Percentiles rank a stretch among this genome's conserved stretches.
Evolutionary conservation across 2,797 vertebrate species (phyloP).

Genomic region (Malacoraja senta): DNA sequence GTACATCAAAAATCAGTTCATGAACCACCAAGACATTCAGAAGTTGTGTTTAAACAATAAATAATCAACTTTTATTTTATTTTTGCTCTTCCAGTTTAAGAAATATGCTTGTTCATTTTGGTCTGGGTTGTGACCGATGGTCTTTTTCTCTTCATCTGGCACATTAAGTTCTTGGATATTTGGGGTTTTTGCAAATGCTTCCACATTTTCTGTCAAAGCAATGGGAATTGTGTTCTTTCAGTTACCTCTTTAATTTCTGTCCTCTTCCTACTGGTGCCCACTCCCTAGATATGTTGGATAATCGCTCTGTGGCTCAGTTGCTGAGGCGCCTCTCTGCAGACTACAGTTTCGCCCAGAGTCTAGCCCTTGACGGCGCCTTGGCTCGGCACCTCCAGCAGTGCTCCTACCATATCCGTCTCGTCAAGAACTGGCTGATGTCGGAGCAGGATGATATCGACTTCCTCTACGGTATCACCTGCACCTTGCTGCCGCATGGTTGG

Average conservation of each 20-base stretch:
- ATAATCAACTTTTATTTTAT: not conserved
- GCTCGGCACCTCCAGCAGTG: constrained; percentile 95
- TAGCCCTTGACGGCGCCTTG: constrained; percentile 82
- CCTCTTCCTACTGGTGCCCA: constrained; percentile 58
- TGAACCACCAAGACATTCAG: not conserved
- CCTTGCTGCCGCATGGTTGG: constrained; percentile 36
- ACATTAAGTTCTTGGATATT: not conserved
- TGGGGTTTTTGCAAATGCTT: not conserved
- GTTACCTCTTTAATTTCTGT: constrained; percentile 43
- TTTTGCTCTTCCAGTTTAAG: not conserved
- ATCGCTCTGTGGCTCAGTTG: constrained; percentile 85
- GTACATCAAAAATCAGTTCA: not conserved
- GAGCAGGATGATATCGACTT: constrained; percentile 91
- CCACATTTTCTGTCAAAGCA: not conserved
- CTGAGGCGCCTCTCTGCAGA: constrained; percentile 85
- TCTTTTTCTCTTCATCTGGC: not conserved
- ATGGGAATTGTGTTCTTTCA: constrained; percentile 14
- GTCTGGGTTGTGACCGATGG: not conserved
- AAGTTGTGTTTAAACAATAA: not conserved
- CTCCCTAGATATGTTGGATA: constrained; percentile 85
- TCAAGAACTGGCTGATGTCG: constrained; percentile 96
- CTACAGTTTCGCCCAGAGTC: constrained; percentile 68
- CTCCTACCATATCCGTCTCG: constrained; percentile 97
- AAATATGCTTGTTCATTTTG: not conserved
- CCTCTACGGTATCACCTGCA: constrained; percentile 74